phyloP scores from a whole-genome alignment of 2,888 invertebrate genomes.

The Matsumyia berberina region DNA sequence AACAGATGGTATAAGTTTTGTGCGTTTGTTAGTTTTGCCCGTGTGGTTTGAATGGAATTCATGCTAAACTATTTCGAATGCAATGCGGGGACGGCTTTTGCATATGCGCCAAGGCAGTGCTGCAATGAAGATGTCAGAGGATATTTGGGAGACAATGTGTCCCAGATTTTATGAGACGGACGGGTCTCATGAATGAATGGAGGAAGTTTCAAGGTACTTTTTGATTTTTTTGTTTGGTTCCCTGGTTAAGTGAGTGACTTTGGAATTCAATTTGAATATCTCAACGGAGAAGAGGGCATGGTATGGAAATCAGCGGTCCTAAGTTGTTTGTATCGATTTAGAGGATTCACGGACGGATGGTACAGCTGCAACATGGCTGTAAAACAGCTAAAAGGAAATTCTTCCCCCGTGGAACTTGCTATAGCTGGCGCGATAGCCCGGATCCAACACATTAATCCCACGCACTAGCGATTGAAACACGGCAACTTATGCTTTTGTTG shows the following conservation, averaged over 20 bases:
- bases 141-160: conserved; percentile 75
- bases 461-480: no score
- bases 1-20: conserved; percentile 60
- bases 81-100: conserved; percentile 29
- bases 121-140: conserved; percentile 74
- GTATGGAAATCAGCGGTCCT: conserved; percentile 63
- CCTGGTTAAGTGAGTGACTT: conserved; percentile 49
- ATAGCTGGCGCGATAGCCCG: no score
- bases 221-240: conserved; percentile 9
- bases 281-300: conserved; percentile 58
- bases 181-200: conserved; percentile 71
- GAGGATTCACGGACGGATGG: no score
- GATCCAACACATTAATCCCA: no score
- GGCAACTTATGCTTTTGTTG: no score
- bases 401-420: no score
- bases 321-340: conserved; percentile 10
- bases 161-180: conserved; percentile 74
- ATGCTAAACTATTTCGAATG: conserved; percentile 43
- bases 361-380: no score
- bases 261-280: conserved; percentile 73
- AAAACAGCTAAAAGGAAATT: no score
- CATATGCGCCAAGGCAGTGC: conserved; percentile 46
- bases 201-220: conserved; percentile 26
- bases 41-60: conserved; percentile 30
- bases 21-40: conserved; percentile 54